Evolutionary conservation across 2,888 invertebrate species (phyloP).

Genomic region (Chouioia cunea): DNA sequence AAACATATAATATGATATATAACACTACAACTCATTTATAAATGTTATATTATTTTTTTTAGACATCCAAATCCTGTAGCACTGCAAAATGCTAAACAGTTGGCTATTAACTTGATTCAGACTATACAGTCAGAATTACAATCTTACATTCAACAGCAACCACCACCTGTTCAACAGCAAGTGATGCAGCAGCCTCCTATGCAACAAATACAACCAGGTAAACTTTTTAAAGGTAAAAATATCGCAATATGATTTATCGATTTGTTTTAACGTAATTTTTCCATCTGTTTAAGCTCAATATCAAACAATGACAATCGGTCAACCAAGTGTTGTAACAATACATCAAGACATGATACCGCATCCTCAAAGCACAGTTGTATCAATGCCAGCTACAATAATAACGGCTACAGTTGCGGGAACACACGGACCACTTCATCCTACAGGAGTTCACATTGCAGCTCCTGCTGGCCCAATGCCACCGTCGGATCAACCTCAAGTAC

Average conservation of each 20-base stretch:
- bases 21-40: background rate
- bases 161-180: slow-evolving; percentile 67
- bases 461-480: slow-evolving; percentile 66
- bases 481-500: slow-evolving; percentile 64
- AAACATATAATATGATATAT: slow-evolving; percentile 35
- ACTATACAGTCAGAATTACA: slow-evolving; percentile 76
- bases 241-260: no score
- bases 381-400: slow-evolving; percentile 64
- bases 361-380: slow-evolving; percentile 64
- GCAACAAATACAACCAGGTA: slow-evolving; percentile 66
- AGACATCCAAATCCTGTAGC: slow-evolving; percentile 80
- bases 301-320: slow-evolving; percentile 67
- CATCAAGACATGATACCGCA: slow-evolving; percentile 68
- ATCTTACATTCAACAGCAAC: slow-evolving; percentile 68
- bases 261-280: background rate
- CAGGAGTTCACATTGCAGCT: slow-evolving; percentile 66
- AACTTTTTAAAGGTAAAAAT: slow-evolving; percentile 11
- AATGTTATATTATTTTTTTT: slow-evolving; percentile 43
- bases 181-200: slow-evolving; percentile 65
- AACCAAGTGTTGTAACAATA: slow-evolving; percentile 67
- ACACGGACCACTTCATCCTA: slow-evolving; percentile 63
- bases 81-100: slow-evolving; percentile 77
- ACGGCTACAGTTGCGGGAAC: slow-evolving; percentile 65
- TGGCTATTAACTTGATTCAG: slow-evolving; percentile 83
- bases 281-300: slow-evolving; percentile 61